A percentile compares a stretch with the other conserved stretches of the same genome.
Conservation (phyloP, 2,888 invertebrate genomes). For the Microplitis deprimator region DNA sequence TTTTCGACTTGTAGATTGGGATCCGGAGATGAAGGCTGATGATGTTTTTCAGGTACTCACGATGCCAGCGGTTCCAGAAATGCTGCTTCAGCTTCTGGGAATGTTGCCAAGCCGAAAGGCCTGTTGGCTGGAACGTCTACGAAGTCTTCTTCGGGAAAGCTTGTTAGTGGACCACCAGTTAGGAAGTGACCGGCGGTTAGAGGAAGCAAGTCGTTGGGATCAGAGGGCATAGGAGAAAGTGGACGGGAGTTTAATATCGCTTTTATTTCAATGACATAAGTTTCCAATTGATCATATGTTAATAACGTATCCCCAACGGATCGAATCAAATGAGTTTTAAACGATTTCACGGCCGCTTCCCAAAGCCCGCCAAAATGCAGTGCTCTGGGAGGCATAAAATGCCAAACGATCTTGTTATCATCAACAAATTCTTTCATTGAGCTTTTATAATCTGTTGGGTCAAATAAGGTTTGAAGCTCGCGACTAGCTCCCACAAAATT, state of each 20-base stretch:
- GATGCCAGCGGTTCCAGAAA: conserved; percentile 45
- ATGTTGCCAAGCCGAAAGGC: conserved; percentile 43
- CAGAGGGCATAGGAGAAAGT: conserved; percentile 43
- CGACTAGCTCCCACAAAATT: conserved; percentile 50
- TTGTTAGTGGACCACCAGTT: conserved; percentile 41
- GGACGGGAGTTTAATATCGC: conserved; percentile 40
- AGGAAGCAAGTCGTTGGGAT: conserved; percentile 45
- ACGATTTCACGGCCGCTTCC: conserved; percentile 43
- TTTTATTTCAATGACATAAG: conserved; percentile 33
- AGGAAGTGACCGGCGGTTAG: conserved; percentile 46
- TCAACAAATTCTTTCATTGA: too few relatives aligned
- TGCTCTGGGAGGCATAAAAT: conserved; percentile 39
- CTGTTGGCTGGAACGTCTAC: conserved; percentile 23
- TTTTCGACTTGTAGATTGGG: not conserved
- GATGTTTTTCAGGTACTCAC: conserved; percentile 45
- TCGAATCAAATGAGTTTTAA: conserved; percentile 38
- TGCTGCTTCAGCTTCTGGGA: conserved; percentile 37
- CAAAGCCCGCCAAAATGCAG: conserved; percentile 42
- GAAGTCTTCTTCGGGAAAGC: conserved; percentile 31
- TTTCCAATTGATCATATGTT: conserved; percentile 37
- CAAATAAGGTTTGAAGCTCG: conserved; percentile 36
- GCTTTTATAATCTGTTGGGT: not conserved
- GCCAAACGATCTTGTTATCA: conserved; percentile 18
- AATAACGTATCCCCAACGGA: conserved; percentile 24
- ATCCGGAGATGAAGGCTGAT: not conserved